Evolutionary conservation across 2,888 invertebrate genomes (phyloP).

Genomic region (Hecatera dysodea): DNA sequence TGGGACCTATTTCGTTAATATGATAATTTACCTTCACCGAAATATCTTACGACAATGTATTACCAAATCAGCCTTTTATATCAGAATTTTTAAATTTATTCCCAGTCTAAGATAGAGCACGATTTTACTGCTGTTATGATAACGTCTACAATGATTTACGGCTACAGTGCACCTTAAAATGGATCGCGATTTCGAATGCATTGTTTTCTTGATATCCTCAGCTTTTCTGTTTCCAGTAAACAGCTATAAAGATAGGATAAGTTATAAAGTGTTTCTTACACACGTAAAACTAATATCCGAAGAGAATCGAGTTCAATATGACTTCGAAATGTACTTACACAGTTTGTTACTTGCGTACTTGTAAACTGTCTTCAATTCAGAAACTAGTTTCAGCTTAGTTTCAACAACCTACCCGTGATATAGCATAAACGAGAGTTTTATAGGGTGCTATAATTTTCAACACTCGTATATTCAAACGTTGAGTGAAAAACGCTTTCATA

Average conservation of each 20-base stretch:
- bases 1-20: slow-evolving; percentile 46
- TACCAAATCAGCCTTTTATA: slow-evolving; percentile 25
- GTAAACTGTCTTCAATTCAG: slow-evolving; percentile 72
- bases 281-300: slow-evolving; percentile 66
- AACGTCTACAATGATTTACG: slow-evolving; percentile 55
- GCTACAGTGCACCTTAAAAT: slow-evolving; percentile 34
- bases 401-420: slow-evolving; percentile 56
- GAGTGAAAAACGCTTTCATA: slow-evolving; percentile 33
- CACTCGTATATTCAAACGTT: slow-evolving; percentile 24
- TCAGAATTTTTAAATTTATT: slow-evolving; percentile 27
- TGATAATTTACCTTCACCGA: slow-evolving; percentile 34
- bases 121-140: slow-evolving; percentile 51
- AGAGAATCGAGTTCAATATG: slow-evolving; percentile 71
- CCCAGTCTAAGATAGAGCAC: slow-evolving; percentile 31
- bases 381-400: slow-evolving; percentile 71
- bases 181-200: slow-evolving; percentile 47
- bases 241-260: slow-evolving; percentile 45
- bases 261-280: slow-evolving; percentile 59
- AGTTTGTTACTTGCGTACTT: slow-evolving; percentile 70
- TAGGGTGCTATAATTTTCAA: slow-evolving; percentile 47
- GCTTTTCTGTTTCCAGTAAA: slow-evolving; percentile 34
- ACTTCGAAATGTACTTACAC: slow-evolving; percentile 74
- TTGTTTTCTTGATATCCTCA: slow-evolving; percentile 45
- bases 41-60: slow-evolving; percentile 13
- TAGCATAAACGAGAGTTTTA: slow-evolving; percentile 58